These are phyloP conservation scores for Leptinotarsa texana DNA, from an alignment of 1,140 invertebrate species.

Conservation along the genomic window DNA sequence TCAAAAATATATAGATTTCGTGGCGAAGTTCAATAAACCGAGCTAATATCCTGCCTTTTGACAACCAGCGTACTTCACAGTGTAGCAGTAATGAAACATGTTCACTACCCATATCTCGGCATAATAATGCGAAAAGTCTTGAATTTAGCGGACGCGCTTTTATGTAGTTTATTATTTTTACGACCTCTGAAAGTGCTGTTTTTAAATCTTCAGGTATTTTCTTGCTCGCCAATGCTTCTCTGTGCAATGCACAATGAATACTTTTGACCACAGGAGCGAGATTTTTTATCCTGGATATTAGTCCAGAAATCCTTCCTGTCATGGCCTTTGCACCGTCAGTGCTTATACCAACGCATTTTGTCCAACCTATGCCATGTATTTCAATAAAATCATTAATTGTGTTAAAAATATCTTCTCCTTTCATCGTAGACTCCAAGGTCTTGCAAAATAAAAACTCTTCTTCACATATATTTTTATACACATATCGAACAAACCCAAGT, in stretches of 20 bases:
- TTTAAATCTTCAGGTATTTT: slow-evolving; percentile 11
- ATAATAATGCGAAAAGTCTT: slow-evolving; percentile 21
- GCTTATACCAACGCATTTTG: slow-evolving; percentile 7
- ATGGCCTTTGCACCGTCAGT: slow-evolving; percentile 34
- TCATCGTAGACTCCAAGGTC: slow-evolving; percentile 34
- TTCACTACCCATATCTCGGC: slow-evolving; percentile 18
- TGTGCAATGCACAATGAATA: slow-evolving; percentile 16
- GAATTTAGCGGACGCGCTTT: slow-evolving; percentile 11
- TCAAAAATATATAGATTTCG: slow-evolving; percentile 11
- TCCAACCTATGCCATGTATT: slow-evolving; percentile 30
- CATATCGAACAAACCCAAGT: slow-evolving; percentile 35
- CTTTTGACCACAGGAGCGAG: slow-evolving; percentile 39
- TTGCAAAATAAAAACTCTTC: slow-evolving; percentile 26
- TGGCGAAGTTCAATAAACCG: neutral
- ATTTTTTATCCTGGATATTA: slow-evolving; percentile 35
- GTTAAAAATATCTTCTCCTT: slow-evolving; percentile 38
- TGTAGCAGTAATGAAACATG: slow-evolving; percentile 17
- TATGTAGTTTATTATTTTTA: slow-evolving; percentile 26
- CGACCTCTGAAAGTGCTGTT: neutral
- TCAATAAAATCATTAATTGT: slow-evolving; percentile 36
- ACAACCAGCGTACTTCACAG: slow-evolving; percentile 22
- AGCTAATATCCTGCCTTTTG: slow-evolving; percentile 21
- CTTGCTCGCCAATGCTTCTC: slow-evolving; percentile 10
- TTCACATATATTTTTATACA: slow-evolving; percentile 35
- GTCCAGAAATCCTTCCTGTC: slow-evolving; percentile 33